Conservation (phyloP, 2,113 vertebrate genomes). For the Cyanoderma ruficeps region DNA sequence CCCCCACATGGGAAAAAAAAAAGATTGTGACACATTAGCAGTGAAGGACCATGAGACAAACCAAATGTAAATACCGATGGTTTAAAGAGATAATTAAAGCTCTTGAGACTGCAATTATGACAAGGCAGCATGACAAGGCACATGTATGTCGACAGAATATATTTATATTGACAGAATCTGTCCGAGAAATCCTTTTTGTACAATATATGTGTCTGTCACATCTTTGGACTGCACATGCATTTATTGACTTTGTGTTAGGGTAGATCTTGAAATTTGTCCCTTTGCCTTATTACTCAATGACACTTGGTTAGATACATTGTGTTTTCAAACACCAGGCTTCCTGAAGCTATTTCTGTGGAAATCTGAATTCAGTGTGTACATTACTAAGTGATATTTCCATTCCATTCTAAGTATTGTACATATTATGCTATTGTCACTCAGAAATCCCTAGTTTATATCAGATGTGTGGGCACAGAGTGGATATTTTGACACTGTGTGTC, state of each 20-base stretch:
- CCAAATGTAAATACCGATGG: slow-evolving; percentile 77
- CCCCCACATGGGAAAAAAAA: slow-evolving; percentile 55
- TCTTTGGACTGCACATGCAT: slow-evolving; percentile 64
- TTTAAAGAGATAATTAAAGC: slow-evolving; percentile 87
- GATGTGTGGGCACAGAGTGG: background rate
- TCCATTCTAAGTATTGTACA: background rate
- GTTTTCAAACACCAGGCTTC: background rate
- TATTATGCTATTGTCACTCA: background rate
- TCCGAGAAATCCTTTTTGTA: slow-evolving; percentile 68
- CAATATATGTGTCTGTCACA: slow-evolving; percentile 74
- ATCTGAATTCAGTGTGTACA: background rate
- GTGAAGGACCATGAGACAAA: slow-evolving; percentile 77
- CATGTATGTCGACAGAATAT: slow-evolving; percentile 76
- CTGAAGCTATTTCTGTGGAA: background rate
- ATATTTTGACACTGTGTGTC: background rate
- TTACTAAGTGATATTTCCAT: background rate
- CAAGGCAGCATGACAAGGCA: slow-evolving; percentile 75
- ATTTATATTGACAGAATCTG: slow-evolving; percentile 80
- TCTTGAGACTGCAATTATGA: slow-evolving; percentile 82
- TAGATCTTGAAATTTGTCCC: slow-evolving; percentile 44
- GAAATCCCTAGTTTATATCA: background rate
- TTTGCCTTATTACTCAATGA: slow-evolving; percentile 44
- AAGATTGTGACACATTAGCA: slow-evolving; percentile 72
- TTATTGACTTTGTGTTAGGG: slow-evolving; percentile 76
- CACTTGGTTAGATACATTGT: slow-evolving; percentile 36